phyloP scores from a whole-genome alignment of 2,888 invertebrate species.

The Agonopterix arenella region DNA sequence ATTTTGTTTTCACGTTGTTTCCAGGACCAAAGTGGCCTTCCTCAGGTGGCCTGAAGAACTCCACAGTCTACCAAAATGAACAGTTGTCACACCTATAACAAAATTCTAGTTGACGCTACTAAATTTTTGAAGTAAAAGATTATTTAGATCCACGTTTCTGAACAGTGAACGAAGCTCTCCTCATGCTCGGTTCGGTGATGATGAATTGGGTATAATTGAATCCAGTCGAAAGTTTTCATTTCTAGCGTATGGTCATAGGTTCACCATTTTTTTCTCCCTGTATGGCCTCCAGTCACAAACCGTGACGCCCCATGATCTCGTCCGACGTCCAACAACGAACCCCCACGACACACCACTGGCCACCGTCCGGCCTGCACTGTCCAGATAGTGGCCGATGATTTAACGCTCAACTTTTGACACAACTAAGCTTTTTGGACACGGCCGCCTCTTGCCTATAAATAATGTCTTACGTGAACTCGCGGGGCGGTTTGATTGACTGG shows the following conservation, averaged over 20 bases:
- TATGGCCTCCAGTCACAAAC: too few species aligned
- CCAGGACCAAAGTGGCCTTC: too few species aligned
- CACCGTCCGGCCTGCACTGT: constrained; percentile 80
- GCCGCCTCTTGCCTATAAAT: constrained; percentile 69
- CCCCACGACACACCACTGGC: constrained; percentile 45
- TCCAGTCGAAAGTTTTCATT: too few species aligned
- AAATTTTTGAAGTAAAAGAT: neutral
- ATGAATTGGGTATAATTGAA: neutral
- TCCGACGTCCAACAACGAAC: constrained; percentile 28
- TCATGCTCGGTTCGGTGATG: neutral
- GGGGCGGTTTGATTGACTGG: constrained; percentile 32
- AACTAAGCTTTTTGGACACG: constrained; percentile 77
- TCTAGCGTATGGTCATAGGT: too few species aligned
- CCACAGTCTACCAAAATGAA: too few species aligned
- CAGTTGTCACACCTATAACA: too few species aligned
- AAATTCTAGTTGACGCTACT: too few species aligned
- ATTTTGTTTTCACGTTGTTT: too few species aligned
- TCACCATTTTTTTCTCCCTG: too few species aligned
- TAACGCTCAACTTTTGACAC: constrained; percentile 82
- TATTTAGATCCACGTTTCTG: neutral
- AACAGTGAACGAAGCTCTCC: neutral
- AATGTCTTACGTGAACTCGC: constrained; percentile 69
- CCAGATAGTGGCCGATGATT: constrained; percentile 82
- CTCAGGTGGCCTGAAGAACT: too few species aligned
- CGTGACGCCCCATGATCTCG: neutral